phyloP scores from a whole-genome alignment of 1,140 invertebrate species.

The Papilio glaucus region DNA sequence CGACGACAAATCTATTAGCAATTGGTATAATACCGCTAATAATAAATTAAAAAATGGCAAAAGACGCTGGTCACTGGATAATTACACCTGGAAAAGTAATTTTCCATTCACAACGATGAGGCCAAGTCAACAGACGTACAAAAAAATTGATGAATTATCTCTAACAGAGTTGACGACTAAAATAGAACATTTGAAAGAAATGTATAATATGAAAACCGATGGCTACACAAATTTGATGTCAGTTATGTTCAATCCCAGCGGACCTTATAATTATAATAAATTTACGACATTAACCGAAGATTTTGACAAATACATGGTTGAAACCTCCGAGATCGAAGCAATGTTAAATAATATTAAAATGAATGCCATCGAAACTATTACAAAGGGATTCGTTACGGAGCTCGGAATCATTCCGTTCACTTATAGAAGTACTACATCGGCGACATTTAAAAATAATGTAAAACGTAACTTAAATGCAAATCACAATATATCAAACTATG shows the following conservation, averaged over 20 bases:
- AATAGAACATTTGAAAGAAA: slow-evolving; percentile 46
- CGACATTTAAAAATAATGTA: slow-evolving; percentile 48
- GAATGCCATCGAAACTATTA: slow-evolving; percentile 54
- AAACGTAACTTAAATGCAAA: slow-evolving; percentile 49
- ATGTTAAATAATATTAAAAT: slow-evolving; percentile 62
- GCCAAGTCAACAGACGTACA: slow-evolving; percentile 17
- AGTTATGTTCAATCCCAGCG: slow-evolving; percentile 6
- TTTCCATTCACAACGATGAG: slow-evolving; percentile 23
- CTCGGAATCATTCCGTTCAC: slow-evolving; percentile 54
- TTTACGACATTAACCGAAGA: slow-evolving; percentile 30
- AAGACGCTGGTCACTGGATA: slow-evolving; percentile 7
- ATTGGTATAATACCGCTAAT: background rate
- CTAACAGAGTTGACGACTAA: slow-evolving; percentile 42
- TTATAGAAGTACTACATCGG: slow-evolving; percentile 48
- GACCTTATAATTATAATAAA: slow-evolving; percentile 6
- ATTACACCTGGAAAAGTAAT: slow-evolving; percentile 16
- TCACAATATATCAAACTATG: slow-evolving; percentile 50
- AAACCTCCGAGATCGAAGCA: slow-evolving; percentile 57
- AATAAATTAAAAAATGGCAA: background rate
- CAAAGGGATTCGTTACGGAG: slow-evolving; percentile 48
- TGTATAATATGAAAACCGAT: slow-evolving; percentile 40
- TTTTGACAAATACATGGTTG: slow-evolving; percentile 37
- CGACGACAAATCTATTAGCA: slow-evolving; percentile 1
- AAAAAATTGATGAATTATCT: background rate
- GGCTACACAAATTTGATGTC: background rate